Evolutionary conservation across 2,888 invertebrate genomes (phyloP).

Genomic region (Perithous albicinctus): DNA sequence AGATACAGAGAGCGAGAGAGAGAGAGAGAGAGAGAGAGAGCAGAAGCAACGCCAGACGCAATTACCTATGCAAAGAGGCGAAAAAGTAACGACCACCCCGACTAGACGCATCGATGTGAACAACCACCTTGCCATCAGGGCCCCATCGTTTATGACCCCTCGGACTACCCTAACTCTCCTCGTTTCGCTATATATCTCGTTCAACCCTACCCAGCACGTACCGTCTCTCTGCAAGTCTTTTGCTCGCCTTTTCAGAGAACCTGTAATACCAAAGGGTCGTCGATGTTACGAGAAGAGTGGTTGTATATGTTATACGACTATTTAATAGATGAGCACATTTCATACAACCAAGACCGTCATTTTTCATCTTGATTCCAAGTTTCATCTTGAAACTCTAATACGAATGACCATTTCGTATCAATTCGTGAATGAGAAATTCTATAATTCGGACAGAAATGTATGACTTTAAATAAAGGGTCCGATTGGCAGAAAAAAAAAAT

Average conservation of each 20-base stretch:
- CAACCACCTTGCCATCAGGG: slow-evolving; percentile 57
- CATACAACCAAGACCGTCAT: not conserved
- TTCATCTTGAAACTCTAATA: not conserved
- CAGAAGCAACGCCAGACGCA: slow-evolving; percentile 70
- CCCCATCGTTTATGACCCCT: slow-evolving; percentile 61
- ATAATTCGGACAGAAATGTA: not conserved
- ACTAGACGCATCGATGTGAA: slow-evolving; percentile 73
- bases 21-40: too few relatives aligned
- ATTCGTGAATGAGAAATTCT: not conserved
- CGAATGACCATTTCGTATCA: not conserved
- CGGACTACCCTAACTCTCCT: slow-evolving; percentile 14
- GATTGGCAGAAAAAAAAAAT: not conserved
- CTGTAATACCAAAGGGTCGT: slow-evolving; percentile 23
- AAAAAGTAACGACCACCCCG: slow-evolving; percentile 72
- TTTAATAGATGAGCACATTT: slow-evolving; percentile 8
- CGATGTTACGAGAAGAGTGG: slow-evolving; percentile 17
- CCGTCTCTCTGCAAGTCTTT: slow-evolving; percentile 11
- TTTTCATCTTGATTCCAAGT: not conserved
- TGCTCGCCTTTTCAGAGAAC: slow-evolving; percentile 46
- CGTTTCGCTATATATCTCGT: slow-evolving; percentile 20
- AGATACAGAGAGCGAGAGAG: too few relatives aligned
- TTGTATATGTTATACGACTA: slow-evolving; percentile 4
- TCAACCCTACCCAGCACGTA: slow-evolving; percentile 9
- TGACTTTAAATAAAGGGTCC: not conserved
- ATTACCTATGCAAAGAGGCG: slow-evolving; percentile 77